Base-by-base conservation (phyloP, 30 jellyfish, hydroid and myxozoan species). In the Aurelia sp. region DNA sequence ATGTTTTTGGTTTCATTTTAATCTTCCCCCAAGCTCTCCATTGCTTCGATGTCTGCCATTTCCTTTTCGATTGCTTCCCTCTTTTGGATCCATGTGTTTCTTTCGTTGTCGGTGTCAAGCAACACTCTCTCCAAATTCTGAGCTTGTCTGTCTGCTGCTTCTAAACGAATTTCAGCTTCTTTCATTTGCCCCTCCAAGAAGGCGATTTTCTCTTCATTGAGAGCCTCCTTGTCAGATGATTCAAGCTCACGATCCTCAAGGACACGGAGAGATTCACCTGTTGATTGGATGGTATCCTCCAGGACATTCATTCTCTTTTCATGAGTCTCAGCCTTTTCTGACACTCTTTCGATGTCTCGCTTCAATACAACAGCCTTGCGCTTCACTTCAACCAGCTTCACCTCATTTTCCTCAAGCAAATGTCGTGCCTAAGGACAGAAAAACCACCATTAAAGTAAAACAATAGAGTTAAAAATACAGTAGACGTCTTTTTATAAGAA, bases 181-280 rank as follows among this genome's bases (percentile, higher is more conserved):
- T 93, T 93, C 81, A 87, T 82, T 69, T 93, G 97, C 33, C 91
- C 68, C 30, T 71, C 96, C 64, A 93, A 67, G 84, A 93, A 83
- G 21, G 90, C 81, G 37, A 83, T 72, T 74, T 93, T 84, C 48
- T 93, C 98, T 60, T 89, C 98, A 59, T 87, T 93, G 22, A 82
- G 79, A n/a, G 84, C 91, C 66, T 93, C 98, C 41, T 73, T 70
- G 76, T 79, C 93, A 19, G 89, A 73, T 15, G 96, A 48, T 41
- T 87, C 97, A 11, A 78, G 78, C 72, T 93, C 98, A 10, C 92
- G 89, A 66, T 93, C 97, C 48, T 93, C 98, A 4, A 93, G 86
- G 71, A 23, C 79, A 53, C 87, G 82, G 70, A 93, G 82, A 71
- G 87, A 89, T 47, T 82, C 96, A 15, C 89, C 85, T 2, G 97